phyloP scores from a whole-genome alignment of 2,797 vertebrate genomes.

The Lagodon rhomboides region DNA sequence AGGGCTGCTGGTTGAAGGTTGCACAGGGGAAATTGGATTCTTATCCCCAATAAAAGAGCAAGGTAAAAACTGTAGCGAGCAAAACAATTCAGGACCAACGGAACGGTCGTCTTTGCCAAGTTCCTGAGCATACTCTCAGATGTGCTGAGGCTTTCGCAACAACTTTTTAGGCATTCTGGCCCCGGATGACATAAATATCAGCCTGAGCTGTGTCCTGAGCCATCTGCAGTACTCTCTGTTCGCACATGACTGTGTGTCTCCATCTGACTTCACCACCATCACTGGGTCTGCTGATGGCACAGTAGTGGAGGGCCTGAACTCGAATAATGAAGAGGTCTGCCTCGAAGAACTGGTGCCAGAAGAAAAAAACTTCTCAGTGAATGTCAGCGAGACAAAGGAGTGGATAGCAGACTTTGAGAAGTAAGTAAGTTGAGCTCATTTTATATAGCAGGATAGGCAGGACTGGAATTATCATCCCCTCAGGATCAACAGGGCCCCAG shows the following conservation, averaged over 20 bases:
- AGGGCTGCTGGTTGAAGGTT: not conserved
- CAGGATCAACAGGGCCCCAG: not conserved
- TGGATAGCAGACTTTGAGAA: not conserved
- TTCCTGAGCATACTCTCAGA: slow-evolving; percentile 37
- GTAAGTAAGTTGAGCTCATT: not conserved
- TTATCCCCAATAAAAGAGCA: slow-evolving; percentile 7
- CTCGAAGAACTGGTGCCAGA: not conserved
- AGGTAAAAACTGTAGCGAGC: not conserved
- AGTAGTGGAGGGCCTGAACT: not conserved
- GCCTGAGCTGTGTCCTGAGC: no score
- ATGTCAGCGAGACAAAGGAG: not conserved
- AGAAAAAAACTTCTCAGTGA: not conserved
- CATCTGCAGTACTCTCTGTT: no score
- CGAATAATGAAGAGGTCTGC: not conserved
- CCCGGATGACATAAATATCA: slow-evolving; percentile 22
- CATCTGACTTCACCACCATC: no score
- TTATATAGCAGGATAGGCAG: not conserved
- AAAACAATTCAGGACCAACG: no score
- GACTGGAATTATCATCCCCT: not conserved
- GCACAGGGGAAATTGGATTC: slow-evolving; percentile 27
- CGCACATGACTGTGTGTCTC: no score
- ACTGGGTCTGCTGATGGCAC: no score
- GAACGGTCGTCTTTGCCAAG: slow-evolving; percentile 28
- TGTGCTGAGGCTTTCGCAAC: slow-evolving; percentile 16
- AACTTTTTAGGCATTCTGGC: slow-evolving; percentile 2